Base-by-base conservation (phyloP, 2,113 vertebrate species). In the Ariopsis seemanni region DNA sequence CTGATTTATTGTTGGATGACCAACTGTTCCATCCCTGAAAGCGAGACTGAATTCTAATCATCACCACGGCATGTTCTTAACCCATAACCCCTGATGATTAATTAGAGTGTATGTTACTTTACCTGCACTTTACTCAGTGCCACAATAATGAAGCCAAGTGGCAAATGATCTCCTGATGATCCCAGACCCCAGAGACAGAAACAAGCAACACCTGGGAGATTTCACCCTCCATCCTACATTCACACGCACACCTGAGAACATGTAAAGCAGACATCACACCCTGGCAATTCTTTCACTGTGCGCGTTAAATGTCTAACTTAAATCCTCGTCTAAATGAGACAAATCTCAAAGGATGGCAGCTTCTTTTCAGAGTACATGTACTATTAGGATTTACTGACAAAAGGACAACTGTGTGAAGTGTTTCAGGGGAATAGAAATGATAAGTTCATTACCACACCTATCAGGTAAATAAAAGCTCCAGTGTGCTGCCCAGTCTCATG, bases 21-120 rank as follows among this genome's bases (percentile, higher is more conserved):
- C 85, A 85, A 22, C 50, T 81, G 48, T 60, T 34, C 10, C 50
- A 60, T 22, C 55, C 72, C 25, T 77, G 42, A 86, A 81, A 75
- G 34, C 80, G 53, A 30, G 25, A 82, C 71, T 77, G 72, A 79
- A 74, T 57, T 77, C 15, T 74, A 81, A 88, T 74, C 65, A 75
- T 86, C 30, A n/a, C 57, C 82, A 50, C 74, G 30, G 22, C 77
- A 81, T 84, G 72, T 82, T 87, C 82, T 83, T 42, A 63, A 86
- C 34, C 65, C 58, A 80, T 89, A 85, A 82, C 80, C 86, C 81
- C 90, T 71, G 80, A 83, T 90, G 90, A 90, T 74, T 86, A 87
- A 88, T 89, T 91, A 89, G 86, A 74, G 84, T 5, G 1, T 84
- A 60, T 82, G 82, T 89, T 82, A 88, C 84, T n/a, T 75, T 65